phyloP scores from a whole-genome alignment of 2,888 invertebrate species.

The Anticlea derivata region DNA sequence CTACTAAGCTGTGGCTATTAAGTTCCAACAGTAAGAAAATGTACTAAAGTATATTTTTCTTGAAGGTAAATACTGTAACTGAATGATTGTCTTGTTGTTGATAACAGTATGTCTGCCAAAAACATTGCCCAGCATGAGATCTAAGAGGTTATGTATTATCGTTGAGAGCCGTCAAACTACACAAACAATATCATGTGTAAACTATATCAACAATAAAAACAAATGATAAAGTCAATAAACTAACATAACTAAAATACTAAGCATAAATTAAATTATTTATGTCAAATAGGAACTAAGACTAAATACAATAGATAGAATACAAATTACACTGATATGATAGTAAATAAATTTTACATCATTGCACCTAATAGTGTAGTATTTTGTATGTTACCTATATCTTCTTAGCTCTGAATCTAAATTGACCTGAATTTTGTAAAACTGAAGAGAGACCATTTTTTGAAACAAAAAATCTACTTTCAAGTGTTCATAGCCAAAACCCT shows the following conservation, averaged over 20 bases:
- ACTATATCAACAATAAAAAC: background rate
- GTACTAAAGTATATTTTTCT: no score
- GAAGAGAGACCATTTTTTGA: background rate
- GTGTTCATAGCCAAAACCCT: no score
- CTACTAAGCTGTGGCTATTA: no score
- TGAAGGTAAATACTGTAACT: background rate
- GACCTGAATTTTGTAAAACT: slow-evolving; percentile 22
- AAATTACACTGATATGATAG: no score
- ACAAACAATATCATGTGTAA: slow-evolving; percentile 16
- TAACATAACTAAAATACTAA: background rate
- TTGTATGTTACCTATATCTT: no score
- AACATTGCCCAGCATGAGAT: slow-evolving; percentile 30
- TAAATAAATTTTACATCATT: no score
- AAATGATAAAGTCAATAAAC: background rate
- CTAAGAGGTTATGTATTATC: slow-evolving; percentile 50
- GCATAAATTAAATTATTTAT: slow-evolving; percentile 2
- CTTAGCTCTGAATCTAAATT: slow-evolving; percentile 1
- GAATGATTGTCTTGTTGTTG: background rate
- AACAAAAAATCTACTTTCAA: no score
- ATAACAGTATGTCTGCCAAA: slow-evolving; percentile 7
- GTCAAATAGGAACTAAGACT: background rate
- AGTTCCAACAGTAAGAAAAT: background rate
- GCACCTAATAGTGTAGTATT: no score
- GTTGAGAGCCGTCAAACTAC: slow-evolving; percentile 29
- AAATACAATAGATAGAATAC: slow-evolving; percentile 17